Percentiles rank a stretch among this genome's conserved stretches.
Conservation (phyloP, 2,888 invertebrate genomes). For the Heliconius charithonia region DNA sequence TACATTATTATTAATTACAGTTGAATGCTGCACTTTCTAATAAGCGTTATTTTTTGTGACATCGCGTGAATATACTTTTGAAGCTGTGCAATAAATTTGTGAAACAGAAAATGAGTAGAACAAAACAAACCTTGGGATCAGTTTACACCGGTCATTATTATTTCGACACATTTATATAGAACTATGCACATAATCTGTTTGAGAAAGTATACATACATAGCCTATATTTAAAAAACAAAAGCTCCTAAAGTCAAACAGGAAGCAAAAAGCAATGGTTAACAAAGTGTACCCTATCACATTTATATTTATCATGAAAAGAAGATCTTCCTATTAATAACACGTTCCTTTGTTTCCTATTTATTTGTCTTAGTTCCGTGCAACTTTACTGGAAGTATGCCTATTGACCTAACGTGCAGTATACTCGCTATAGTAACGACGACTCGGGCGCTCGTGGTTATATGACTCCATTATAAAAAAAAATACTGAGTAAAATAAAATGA, state of each 20-base stretch:
- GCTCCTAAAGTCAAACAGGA: slow-evolving; percentile 1
- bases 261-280: slow-evolving; percentile 20
- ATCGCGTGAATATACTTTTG: neutral
- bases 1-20: neutral
- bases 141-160: slow-evolving; percentile 56
- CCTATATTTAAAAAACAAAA: slow-evolving; percentile 11
- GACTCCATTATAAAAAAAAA: neutral
- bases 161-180: slow-evolving; percentile 41
- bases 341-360: neutral
- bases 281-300: neutral
- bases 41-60: neutral
- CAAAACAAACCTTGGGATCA: slow-evolving; percentile 62
- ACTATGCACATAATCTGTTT: neutral
- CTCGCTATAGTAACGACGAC: neutral
- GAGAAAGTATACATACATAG: neutral
- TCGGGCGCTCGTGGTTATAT: neutral
- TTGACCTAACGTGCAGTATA: neutral
- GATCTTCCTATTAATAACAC: neutral
- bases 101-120: neutral
- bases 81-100: slow-evolving; percentile 22
- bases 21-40: slow-evolving; percentile 9
- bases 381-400: neutral
- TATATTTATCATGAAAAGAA: too few relatives aligned
- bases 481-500: slow-evolving; percentile 7
- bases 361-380: neutral